These are phyloP conservation scores for Malacosoma neustria DNA, from an alignment of 2,888 invertebrate genomes.

Conservation along the genomic window DNA sequence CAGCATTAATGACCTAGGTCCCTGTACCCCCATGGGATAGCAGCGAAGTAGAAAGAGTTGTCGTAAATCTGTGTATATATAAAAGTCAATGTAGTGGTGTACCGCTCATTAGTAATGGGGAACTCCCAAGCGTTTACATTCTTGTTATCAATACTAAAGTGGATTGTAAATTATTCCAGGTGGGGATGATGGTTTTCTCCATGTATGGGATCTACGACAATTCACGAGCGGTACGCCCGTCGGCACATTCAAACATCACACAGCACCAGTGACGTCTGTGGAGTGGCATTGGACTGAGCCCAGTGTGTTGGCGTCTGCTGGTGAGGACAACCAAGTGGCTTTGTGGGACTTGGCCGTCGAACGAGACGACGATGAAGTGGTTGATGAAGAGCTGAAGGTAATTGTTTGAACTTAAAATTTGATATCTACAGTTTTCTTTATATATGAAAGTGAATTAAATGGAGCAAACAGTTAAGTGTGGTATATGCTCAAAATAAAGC, in stretches of 20 bases:
- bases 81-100: no score
- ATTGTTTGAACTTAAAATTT: slow-evolving; percentile 1
- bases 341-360: slow-evolving; percentile 98
- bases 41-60: no score
- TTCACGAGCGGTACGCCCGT: slow-evolving; percentile 87
- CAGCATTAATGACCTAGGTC: no score
- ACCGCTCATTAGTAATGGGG: no score
- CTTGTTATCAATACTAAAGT: no score
- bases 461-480: no score
- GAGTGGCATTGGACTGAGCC: slow-evolving; percentile 97
- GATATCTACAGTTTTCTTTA: slow-evolving; percentile 1
- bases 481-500: no score
- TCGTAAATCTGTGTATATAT: no score
- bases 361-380: slow-evolving; percentile 78
- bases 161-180: slow-evolving; percentile 69
- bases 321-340: slow-evolving; percentile 96
- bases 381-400: slow-evolving; percentile 70
- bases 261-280: slow-evolving; percentile 93
- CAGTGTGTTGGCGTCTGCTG: slow-evolving; percentile 94
- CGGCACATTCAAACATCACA: slow-evolving; percentile 96
- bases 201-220: slow-evolving; percentile 96
- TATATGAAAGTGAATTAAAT: no score
- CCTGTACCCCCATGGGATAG: no score
- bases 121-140: no score
- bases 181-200: slow-evolving; percentile 95